Base-by-base conservation (phyloP, 2,113 vertebrate genomes). In the Caranx melampygus region DNA sequence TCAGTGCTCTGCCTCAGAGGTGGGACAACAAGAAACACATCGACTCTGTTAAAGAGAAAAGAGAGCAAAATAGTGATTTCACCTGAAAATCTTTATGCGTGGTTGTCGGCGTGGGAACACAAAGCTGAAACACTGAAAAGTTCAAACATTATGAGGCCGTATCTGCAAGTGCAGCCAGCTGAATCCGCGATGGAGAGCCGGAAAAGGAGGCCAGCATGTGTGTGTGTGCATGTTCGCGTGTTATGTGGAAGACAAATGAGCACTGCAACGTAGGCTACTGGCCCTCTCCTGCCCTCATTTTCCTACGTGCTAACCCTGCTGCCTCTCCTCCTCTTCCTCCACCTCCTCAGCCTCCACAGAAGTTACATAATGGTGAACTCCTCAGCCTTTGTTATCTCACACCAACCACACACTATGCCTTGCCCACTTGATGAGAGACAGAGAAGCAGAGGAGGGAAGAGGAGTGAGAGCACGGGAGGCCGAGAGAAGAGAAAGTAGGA, bases 311-410 rank as follows among this genome's bases (percentile, higher is more conserved):
- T 88, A 83, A 91, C 92, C 92, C 86, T 78, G 81, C 87, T 86
- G 88, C 91, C 86, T 91, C 84, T 87, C 83, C 89, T 92, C 87
- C 89, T 92, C 89, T 84, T 90, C 89, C 90, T 89, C 88, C 92
- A 91, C 83, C 88, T 93, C 89, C 89, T 92, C 92, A 88, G 86
- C 93, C 93, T 93, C 93, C 92, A 94, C 93, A 91, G 44, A 77
- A 76, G 81, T 94, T 94, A 93, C 75, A 90, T 94, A 93, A 94
- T 84, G 69, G 55, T 92, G 87, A 92, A 93, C 92, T 91, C 88
- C 89, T 91, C 91, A 91, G 90, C 91, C 88, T 93, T 90, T 91
- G 88, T 89, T 91, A 91, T 93, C 92, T 88, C 89, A 91, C 88
- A 86, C 89, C 84, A 80, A 89, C 90, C 92, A 91, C 90, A 92